Evolutionary conservation across 2,888 invertebrate species (phyloP).

Genomic region (Lymantria dispar): DNA sequence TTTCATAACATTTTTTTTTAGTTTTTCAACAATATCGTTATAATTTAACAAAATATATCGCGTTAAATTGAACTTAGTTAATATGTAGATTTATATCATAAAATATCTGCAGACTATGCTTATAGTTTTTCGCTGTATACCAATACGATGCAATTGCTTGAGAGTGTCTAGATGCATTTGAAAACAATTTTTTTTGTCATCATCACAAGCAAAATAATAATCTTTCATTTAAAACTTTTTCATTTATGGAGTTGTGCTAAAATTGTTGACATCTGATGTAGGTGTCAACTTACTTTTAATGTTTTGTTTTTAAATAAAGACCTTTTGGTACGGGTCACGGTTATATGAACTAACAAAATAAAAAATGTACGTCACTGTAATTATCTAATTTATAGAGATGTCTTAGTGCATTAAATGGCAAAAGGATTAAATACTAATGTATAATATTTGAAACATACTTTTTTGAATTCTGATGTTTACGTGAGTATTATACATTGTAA

Average conservation of each 20-base stretch:
- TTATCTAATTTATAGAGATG: neutral
- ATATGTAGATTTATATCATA: neutral
- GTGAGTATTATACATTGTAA: no score
- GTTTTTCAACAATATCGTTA: neutral
- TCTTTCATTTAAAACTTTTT: conserved; percentile 13
- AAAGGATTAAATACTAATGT: no score
- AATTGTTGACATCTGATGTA: conserved; percentile 8
- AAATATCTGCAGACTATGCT: neutral
- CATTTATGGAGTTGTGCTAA: conserved; percentile 19
- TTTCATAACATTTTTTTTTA: no score
- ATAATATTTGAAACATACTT: no score
- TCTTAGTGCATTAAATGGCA: neutral
- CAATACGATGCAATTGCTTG: conserved; percentile 6
- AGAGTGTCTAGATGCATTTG: conserved; percentile 8
- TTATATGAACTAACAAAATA: neutral
- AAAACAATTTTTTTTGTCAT: neutral
- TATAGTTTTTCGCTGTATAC: conserved; percentile 7
- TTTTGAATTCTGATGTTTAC: no score
- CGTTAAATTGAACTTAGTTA: neutral
- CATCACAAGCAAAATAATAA: neutral
- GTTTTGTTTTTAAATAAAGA: conserved; percentile 5
- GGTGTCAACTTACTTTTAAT: conserved; percentile 5
- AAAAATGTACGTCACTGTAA: neutral
- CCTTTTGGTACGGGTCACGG: conserved; percentile 15
- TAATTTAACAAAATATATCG: neutral